Evolutionary conservation across 2,888 invertebrate species (phyloP).

Genomic region (Ptychoptera contaminata): DNA sequence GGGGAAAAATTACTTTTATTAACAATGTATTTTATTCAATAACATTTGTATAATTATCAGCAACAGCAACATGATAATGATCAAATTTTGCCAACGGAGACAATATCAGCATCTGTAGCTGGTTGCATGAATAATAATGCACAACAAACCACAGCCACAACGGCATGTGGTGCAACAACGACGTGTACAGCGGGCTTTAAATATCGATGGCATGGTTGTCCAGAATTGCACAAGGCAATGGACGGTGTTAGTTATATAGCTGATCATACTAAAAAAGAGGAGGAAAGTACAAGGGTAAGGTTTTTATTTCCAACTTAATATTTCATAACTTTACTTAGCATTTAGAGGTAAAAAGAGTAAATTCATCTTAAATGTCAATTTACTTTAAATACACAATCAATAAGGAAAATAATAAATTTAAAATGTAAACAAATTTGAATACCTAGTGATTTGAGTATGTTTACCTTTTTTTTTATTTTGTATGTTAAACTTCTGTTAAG

Average conservation of each 20-base stretch:
- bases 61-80: constrained; percentile 21
- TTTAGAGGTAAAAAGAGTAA: too few species aligned
- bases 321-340: too few species aligned
- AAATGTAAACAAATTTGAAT: too few species aligned
- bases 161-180: constrained; percentile 12
- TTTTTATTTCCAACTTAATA: background rate
- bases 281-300: constrained; percentile 76
- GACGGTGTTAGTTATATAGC: constrained; percentile 86
- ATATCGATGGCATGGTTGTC: constrained; percentile 77
- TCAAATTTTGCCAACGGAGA: constrained; percentile 12
- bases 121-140: constrained; percentile 13
- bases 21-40: too few species aligned
- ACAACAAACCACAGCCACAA: constrained; percentile 19
- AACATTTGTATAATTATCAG: constrained; percentile 23
- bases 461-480: too few species aligned
- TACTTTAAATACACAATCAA: too few species aligned
- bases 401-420: too few species aligned
- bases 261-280: constrained; percentile 81
- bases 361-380: too few species aligned
- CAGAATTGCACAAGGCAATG: constrained; percentile 83
- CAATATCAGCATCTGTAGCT: background rate
- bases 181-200: constrained; percentile 20
- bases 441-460: too few species aligned
- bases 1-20: too few species aligned
- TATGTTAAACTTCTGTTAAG: too few species aligned